Conservation (phyloP, 2,113 vertebrate species). For the Varanus komodoensis region DNA sequence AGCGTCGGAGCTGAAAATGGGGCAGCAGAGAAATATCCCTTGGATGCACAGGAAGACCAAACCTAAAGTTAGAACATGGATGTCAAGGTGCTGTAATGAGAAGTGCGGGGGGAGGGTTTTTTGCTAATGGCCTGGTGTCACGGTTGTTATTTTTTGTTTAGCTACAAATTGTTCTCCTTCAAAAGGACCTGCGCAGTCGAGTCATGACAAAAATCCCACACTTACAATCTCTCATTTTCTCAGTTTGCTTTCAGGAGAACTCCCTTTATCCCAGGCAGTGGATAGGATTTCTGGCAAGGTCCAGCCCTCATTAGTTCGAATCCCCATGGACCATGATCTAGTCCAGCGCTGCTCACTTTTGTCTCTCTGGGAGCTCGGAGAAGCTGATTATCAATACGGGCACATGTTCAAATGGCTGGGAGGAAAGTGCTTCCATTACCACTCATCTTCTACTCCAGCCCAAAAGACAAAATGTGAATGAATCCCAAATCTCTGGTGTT, state of each 20-base stretch:
- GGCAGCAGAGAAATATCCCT: slow-evolving; percentile 57
- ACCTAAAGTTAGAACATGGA: slow-evolving; percentile 34
- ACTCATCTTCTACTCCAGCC: neutral
- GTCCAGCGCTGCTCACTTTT: slow-evolving; percentile 46
- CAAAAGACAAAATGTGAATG: slow-evolving; percentile 28
- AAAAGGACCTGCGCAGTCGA: neutral
- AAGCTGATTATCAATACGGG: slow-evolving; percentile 16
- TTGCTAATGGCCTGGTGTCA: neutral
- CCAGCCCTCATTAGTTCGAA: slow-evolving; percentile 38
- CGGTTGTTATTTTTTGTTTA: neutral
- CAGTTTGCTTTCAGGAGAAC: slow-evolving; percentile 14
- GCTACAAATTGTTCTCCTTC: neutral
- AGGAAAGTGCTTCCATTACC: neutral
- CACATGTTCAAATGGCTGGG: neutral
- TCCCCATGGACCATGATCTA: slow-evolving; percentile 25
- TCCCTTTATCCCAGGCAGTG: slow-evolving; percentile 27
- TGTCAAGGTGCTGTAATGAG: neutral
- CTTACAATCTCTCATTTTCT: slow-evolving; percentile 37
- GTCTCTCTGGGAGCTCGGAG: slow-evolving; percentile 3
- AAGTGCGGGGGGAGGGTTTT: slow-evolving; percentile 5
- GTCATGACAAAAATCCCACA: neutral
- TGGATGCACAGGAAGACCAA: slow-evolving; percentile 32
- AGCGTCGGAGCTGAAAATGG: slow-evolving; percentile 65
- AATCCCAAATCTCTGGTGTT: slow-evolving; percentile 3
- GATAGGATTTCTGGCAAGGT: slow-evolving; percentile 7